A percentile compares a stretch with the other conserved stretches of the same genome.
Conservation (phyloP, 2,888 invertebrate genomes). For the Pegoplata infirma region DNA sequence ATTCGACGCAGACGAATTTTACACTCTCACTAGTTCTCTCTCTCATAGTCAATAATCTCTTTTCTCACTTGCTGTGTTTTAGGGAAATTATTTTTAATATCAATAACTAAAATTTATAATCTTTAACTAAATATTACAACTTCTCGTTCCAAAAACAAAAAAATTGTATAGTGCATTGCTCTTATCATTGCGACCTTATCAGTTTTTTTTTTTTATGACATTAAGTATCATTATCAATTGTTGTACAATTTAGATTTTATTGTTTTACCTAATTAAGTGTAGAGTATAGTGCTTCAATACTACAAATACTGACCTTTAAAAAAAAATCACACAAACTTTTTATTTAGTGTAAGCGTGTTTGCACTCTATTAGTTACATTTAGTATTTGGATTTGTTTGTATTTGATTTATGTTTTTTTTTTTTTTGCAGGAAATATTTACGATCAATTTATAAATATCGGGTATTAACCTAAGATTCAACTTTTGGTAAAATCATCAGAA, state of each 20-base stretch:
- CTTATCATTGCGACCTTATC: slow-evolving; percentile 8
- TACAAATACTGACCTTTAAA: neutral
- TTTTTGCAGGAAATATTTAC: neutral
- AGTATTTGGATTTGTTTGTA: no score
- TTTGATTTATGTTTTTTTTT: no score
- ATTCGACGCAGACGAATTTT: no score
- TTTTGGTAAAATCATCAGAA: no score
- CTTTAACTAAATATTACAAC: neutral
- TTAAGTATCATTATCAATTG: slow-evolving; percentile 30
- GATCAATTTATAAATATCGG: no score
- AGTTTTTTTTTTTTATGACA: slow-evolving; percentile 23
- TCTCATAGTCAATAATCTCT: no score
- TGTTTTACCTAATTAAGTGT: neutral
- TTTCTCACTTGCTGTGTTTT: neutral
- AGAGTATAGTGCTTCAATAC: neutral
- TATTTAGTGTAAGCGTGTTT: neutral
- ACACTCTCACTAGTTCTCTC: no score
- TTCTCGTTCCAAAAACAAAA: neutral
- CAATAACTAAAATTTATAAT: neutral
- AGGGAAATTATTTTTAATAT: neutral
- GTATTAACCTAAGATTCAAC: no score
- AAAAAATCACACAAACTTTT: neutral
- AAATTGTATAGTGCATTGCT: neutral
- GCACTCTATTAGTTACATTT: no score
- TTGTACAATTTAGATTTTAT: neutral